These are phyloP conservation scores for Morbakka virulenta DNA, from an alignment of 30 jellyfish, hydroid and myxozoan species.

Conservation along the genomic window DNA sequence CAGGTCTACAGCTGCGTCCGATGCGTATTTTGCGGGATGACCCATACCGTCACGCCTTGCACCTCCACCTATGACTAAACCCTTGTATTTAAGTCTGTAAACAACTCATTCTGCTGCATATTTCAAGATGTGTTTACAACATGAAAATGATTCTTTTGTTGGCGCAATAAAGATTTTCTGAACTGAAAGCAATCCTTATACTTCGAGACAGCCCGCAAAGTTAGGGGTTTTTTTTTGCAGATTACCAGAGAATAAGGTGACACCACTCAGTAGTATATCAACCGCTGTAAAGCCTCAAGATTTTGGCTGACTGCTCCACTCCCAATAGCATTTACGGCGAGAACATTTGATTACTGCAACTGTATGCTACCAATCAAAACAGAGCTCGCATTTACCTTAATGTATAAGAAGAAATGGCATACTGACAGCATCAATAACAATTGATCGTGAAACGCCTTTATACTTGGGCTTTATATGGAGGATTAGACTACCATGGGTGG, in stretches of 20 bases:
- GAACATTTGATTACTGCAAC: too few relatives aligned
- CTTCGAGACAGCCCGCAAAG: too few relatives aligned
- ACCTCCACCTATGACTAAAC: slow-evolving; percentile 36
- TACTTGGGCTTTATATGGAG: slow-evolving; percentile 41
- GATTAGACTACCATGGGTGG: too few relatives aligned
- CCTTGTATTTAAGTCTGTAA: too few relatives aligned
- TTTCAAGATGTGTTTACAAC: too few relatives aligned
- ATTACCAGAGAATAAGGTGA: slow-evolving; percentile 25
- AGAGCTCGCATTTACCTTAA: too few relatives aligned
- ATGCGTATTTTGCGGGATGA: slow-evolving; percentile 59
- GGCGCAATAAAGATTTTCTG: too few relatives aligned
- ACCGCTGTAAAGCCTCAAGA: slow-evolving; percentile 25
- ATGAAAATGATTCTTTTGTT: slow-evolving; percentile 11
- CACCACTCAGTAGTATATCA: slow-evolving; percentile 46
- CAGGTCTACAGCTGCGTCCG: slow-evolving; percentile 36
- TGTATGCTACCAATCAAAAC: too few relatives aligned
- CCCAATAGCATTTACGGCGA: slow-evolving; percentile 35
- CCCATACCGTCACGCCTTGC: slow-evolving; percentile 73
- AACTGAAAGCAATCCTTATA: too few relatives aligned
- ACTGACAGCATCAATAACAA: slow-evolving; percentile 1
- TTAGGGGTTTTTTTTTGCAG: slow-evolving; percentile 38
- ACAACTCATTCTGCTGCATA: too few relatives aligned
- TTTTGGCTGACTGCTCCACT: slow-evolving; percentile 49
- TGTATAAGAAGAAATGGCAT: too few relatives aligned
- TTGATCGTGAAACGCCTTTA: slow-evolving; percentile 27